A percentile compares a stretch with the other conserved stretches of the same genome.
phyloP scores from a whole-genome alignment of 2,113 vertebrate species.

The Chionomys nivalis region DNA sequence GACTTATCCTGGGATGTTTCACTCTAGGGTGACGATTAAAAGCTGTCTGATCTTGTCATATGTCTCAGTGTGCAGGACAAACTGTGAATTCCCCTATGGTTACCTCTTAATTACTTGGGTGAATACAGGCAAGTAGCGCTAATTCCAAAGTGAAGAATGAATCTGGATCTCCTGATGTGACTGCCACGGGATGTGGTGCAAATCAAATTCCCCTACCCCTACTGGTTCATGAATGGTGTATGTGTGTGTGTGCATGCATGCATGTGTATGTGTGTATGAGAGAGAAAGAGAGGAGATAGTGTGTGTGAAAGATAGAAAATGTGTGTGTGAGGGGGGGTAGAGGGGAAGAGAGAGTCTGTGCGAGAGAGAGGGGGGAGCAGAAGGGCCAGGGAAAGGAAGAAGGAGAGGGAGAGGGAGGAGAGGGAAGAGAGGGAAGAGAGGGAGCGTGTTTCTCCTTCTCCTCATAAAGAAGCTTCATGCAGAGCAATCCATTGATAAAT shows the following conservation, averaged over 20 bases:
- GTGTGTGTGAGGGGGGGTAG: not conserved
- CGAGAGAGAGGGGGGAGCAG: no score
- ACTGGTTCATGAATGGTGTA: not conserved
- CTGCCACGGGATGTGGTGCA: not conserved
- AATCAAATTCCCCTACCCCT: not conserved
- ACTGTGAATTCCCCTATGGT: constrained; percentile 4
- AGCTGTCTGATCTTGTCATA: not conserved
- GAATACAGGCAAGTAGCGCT: constrained; percentile 15
- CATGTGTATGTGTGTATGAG: not conserved
- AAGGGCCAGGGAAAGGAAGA: no score
- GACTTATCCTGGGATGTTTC: not conserved
- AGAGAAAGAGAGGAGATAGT: no score
- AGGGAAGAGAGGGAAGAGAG: not conserved
- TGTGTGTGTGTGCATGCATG: not conserved
- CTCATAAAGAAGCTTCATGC: not conserved
- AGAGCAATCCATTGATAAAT: not conserved
- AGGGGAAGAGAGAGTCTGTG: no score
- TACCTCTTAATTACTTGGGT: constrained; percentile 63
- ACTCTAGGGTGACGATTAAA: constrained; percentile 52
- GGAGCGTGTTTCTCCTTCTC: not conserved
- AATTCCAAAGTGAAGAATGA: constrained; percentile 48
- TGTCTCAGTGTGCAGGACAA: not conserved
- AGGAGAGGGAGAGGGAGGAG: no score
- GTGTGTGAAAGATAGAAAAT: no score
- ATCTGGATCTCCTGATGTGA: not conserved